These are phyloP conservation scores for Scleropages formosus DNA, from an alignment of 2,797 vertebrate genomes.

Conservation along the genomic window DNA sequence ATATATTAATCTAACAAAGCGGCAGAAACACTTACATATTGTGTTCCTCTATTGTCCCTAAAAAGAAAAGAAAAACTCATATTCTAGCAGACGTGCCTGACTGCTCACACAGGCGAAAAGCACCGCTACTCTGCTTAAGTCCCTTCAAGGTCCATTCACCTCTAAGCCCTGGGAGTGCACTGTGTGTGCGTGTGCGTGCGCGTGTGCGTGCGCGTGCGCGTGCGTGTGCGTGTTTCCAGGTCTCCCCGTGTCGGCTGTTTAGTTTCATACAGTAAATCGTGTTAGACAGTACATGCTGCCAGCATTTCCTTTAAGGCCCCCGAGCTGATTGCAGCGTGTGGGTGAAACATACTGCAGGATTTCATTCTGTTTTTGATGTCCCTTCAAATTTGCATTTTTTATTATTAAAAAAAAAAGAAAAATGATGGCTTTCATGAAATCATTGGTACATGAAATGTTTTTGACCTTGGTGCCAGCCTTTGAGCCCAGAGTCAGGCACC, in stretches of 20 bases:
- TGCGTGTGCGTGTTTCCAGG: background rate
- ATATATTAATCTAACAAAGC: slow-evolving; percentile 73
- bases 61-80: background rate
- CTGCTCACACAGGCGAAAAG: background rate
- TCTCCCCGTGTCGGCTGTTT: background rate
- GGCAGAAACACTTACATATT: slow-evolving; percentile 50
- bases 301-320: background rate
- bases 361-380: background rate
- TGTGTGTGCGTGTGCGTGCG: background rate
- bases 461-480: no score
- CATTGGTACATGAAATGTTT: no score
- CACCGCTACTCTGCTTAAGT: background rate
- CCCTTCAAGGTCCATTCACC: background rate
- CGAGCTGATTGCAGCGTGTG: no score
- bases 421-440: background rate
- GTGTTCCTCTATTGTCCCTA: slow-evolving; percentile 6
- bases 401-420: no score
- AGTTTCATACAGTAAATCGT: background rate
- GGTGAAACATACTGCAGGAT: slow-evolving; percentile 4
- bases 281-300: background rate
- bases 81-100: background rate
- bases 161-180: background rate
- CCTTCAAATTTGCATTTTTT: background rate
- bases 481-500: background rate
- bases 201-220: background rate